Percentiles rank a stretch among this genome's conserved stretches.
phyloP scores from a whole-genome alignment of 1,140 invertebrate species.

The Adoxophyes honmai region DNA sequence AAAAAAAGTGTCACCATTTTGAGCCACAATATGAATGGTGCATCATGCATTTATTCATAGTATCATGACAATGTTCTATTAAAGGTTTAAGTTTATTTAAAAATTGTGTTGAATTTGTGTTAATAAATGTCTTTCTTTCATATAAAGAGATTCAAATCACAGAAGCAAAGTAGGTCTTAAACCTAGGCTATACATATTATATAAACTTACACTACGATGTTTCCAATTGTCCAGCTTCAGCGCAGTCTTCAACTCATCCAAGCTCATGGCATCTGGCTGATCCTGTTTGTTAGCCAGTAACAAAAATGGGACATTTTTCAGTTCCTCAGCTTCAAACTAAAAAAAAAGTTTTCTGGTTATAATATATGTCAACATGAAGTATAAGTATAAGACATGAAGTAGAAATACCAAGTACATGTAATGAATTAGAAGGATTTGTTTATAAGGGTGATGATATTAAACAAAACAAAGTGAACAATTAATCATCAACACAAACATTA shows the following conservation, averaged over 20 bases:
- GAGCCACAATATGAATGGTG: neutral
- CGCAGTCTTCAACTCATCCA: neutral
- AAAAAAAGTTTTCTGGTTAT: neutral
- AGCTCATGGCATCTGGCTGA: neutral
- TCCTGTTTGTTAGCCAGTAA: conserved; percentile 1
- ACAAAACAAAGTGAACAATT: no score
- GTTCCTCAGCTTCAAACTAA: neutral
- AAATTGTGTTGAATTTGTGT: no score
- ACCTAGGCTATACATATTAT: neutral
- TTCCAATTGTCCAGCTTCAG: conserved; percentile 1
- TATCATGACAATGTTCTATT: neutral
- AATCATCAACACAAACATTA: no score
- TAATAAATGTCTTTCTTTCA: no score
- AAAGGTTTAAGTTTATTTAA: no score
- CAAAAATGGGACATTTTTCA: neutral
- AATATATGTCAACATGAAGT: neutral
- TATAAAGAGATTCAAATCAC: neutral
- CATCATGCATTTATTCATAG: neutral
- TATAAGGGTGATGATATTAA: neutral
- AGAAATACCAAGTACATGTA: no score
- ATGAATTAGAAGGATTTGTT: no score
- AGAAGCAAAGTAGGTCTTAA: neutral
- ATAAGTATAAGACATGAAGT: no score
- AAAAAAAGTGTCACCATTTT: no score
- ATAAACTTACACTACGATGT: neutral